Conservation (phyloP, 2,797 vertebrate genomes). For the Smutsia gigantea region DNA sequence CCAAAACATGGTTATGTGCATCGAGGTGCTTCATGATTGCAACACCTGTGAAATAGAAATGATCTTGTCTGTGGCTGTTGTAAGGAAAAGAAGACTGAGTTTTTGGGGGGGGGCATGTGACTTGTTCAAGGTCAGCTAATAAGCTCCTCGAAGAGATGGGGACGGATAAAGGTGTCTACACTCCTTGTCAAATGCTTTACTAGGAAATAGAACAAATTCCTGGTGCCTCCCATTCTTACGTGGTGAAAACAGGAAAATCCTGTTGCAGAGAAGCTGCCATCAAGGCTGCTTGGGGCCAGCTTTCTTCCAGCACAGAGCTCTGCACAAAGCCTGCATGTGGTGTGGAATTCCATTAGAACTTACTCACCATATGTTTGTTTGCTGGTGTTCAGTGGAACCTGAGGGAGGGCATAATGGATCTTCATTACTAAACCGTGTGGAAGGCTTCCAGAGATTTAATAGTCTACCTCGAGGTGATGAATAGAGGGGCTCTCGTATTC, state of each 20-base stretch:
- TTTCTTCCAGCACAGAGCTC: constrained; percentile 13
- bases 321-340: background rate
- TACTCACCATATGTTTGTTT: constrained; percentile 17
- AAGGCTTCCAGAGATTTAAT: constrained; percentile 62
- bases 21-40: constrained; percentile 7
- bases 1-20: background rate
- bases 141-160: background rate
- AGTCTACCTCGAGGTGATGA: constrained; percentile 55
- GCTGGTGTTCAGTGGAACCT: constrained; percentile 58
- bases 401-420: constrained; percentile 50
- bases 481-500: constrained; percentile 37
- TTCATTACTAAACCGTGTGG: background rate
- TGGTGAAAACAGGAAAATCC: background rate
- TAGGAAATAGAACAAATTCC: background rate
- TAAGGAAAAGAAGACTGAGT: constrained; percentile 8
- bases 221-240: background rate
- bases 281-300: constrained; percentile 39
- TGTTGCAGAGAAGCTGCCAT: background rate
- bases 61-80: constrained; percentile 9
- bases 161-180: background rate
- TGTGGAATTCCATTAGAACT: constrained; percentile 57
- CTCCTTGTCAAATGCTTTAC: background rate
- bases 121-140: constrained; percentile 46
- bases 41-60: constrained; percentile 1
- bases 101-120: background rate